These are phyloP conservation scores for Drosophila phalerata DNA, from an alignment of 2,888 invertebrate genomes.

Conservation along the genomic window DNA sequence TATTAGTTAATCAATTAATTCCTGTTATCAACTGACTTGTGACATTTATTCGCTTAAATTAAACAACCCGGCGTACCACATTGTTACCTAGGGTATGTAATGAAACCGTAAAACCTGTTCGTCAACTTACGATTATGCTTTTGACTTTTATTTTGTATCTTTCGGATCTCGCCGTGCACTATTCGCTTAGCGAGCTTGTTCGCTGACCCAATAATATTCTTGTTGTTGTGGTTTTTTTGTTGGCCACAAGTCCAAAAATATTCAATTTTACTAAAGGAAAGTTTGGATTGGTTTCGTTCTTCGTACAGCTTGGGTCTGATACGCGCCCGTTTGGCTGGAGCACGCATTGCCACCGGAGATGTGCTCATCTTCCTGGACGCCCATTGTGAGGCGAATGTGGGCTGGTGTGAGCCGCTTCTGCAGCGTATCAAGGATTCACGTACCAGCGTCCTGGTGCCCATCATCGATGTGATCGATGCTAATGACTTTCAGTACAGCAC, in stretches of 20 bases:
- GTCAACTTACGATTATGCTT: conserved; percentile 72
- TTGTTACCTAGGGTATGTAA: conserved; percentile 39
- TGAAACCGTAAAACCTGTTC: conserved; percentile 76
- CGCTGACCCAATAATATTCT: conserved; percentile 71
- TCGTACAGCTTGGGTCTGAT: conserved; percentile 92
- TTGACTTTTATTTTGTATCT: conserved; percentile 61
- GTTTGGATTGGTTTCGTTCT: conserved; percentile 42
- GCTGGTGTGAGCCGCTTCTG: conserved; percentile 96
- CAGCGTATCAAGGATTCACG: conserved; percentile 93
- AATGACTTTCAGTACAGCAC: conserved; percentile 85
- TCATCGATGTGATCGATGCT: conserved; percentile 96
- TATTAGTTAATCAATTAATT: neutral
- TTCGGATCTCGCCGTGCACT: conserved; percentile 62
- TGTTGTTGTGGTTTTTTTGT: conserved; percentile 18
- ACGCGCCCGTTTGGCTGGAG: conserved; percentile 95
- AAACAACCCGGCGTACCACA: conserved; percentile 27
- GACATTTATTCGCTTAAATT: neutral
- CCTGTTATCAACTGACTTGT: neutral
- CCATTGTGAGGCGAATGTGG: conserved; percentile 93
- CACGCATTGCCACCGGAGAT: conserved; percentile 92
- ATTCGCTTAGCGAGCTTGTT: conserved; percentile 57
- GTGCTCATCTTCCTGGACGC: conserved; percentile 95
- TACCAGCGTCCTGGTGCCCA: conserved; percentile 94
- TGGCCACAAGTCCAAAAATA: conserved; percentile 22
- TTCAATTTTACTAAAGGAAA: conserved; percentile 68